These are phyloP conservation scores for Panopea generosa DNA, from an alignment of 2,888 invertebrate genomes.

Conservation along the genomic window DNA sequence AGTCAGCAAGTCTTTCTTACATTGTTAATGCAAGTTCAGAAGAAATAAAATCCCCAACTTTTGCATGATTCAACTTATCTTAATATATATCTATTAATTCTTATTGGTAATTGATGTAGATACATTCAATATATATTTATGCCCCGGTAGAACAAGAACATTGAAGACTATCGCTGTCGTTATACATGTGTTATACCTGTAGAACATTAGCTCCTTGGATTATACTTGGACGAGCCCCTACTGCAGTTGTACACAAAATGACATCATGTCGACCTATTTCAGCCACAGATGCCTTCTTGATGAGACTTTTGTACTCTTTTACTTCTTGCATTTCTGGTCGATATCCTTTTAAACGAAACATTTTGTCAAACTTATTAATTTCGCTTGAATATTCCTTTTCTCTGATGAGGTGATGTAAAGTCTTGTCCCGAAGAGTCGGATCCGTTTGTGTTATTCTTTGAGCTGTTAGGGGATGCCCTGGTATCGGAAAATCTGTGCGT, in stretches of 20 bases:
- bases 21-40: too few species aligned
- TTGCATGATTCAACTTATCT: too few species aligned
- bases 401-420: conserved; percentile 71
- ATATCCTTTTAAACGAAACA: conserved; percentile 40
- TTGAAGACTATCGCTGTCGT: background rate
- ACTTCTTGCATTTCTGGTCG: conserved; percentile 37
- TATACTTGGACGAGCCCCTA: conserved; percentile 59
- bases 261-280: conserved; percentile 67
- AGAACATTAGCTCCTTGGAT: conserved; percentile 40
- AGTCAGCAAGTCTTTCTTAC: too few species aligned
- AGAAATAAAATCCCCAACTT: too few species aligned
- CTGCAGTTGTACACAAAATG: conserved; percentile 73
- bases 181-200: conserved; percentile 31
- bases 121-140: too few species aligned
- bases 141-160: background rate
- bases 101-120: too few species aligned
- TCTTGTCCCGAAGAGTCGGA: conserved; percentile 41
- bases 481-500: conserved; percentile 76
- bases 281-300: conserved; percentile 58
- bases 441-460: conserved; percentile 49
- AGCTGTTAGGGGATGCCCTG: conserved; percentile 60
- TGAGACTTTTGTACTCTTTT: conserved; percentile 45
- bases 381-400: conserved; percentile 44
- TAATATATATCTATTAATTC: too few species aligned
- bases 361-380: conserved; percentile 46